Evolutionary conservation across 2,888 invertebrate species (phyloP).

Genomic region (Tachystola acroxantha): DNA sequence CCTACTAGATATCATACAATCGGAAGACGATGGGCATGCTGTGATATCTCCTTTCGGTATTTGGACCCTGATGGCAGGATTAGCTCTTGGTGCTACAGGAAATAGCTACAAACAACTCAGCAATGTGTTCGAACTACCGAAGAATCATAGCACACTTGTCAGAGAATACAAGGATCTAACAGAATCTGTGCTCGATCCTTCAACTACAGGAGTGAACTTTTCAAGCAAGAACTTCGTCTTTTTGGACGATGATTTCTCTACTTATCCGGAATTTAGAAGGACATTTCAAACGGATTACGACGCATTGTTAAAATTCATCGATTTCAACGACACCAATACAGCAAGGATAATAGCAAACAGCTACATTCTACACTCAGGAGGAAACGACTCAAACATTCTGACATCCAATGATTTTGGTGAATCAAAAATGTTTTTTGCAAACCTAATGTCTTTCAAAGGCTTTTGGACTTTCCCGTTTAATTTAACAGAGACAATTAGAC

Average conservation of each 20-base stretch:
- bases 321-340: conserved; percentile 53
- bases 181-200: conserved; percentile 40
- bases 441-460: conserved; percentile 85
- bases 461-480: conserved; percentile 83
- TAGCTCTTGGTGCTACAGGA: conserved; percentile 57
- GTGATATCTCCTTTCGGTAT: conserved; percentile 71
- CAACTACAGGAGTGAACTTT: conserved; percentile 47
- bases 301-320: conserved; percentile 49
- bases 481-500: conserved; percentile 65
- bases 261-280: conserved; percentile 38
- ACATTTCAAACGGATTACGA: conserved; percentile 49
- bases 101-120: conserved; percentile 49
- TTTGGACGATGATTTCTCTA: conserved; percentile 49
- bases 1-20: conserved; percentile 54
- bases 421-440: conserved; percentile 81
- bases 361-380: conserved; percentile 57
- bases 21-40: conserved; percentile 54
- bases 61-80: conserved; percentile 67
- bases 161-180: conserved; percentile 50
- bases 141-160: conserved; percentile 31
- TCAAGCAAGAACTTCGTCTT: conserved; percentile 62
- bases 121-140: conserved; percentile 53
- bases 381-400: conserved; percentile 57
- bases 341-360: conserved; percentile 54
- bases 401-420: conserved; percentile 71